Evolutionary conservation across 2,113 vertebrate genomes (phyloP).

Genomic region (Neodon shergylaensis): DNA sequence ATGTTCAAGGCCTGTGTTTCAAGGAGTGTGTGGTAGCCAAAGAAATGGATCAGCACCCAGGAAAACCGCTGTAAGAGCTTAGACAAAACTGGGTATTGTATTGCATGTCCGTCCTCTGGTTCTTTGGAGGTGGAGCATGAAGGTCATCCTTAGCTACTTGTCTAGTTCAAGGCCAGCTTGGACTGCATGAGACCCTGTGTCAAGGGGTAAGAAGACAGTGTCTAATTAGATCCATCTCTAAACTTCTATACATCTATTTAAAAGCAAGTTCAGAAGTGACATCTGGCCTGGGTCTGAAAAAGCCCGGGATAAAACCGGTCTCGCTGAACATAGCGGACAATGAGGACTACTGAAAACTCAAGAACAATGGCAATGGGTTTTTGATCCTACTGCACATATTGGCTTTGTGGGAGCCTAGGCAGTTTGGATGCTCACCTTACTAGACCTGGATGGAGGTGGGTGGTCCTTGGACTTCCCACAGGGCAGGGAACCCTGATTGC

Average conservation of each 20-base stretch:
- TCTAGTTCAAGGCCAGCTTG: not conserved
- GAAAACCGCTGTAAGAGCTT: not conserved
- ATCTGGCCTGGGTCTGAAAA: too few species aligned
- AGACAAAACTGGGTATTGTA: not conserved
- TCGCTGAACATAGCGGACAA: too few species aligned
- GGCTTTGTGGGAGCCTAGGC: too few species aligned
- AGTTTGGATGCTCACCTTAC: too few species aligned
- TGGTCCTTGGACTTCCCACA: too few species aligned
- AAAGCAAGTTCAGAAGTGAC: not conserved
- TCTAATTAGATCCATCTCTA: not conserved
- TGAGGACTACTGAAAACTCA: too few species aligned
- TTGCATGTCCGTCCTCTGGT: not conserved
- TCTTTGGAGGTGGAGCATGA: not conserved
- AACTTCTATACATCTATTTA: not conserved
- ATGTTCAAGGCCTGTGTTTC: not conserved
- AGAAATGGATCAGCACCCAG: not conserved
- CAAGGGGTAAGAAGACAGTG: not conserved
- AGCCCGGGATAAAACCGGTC: too few species aligned
- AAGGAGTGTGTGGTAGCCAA: not conserved
- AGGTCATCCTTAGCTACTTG: not conserved
- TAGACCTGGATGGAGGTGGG: too few species aligned
- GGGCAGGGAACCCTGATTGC: too few species aligned
- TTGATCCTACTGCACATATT: too few species aligned
- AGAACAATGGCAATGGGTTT: too few species aligned
- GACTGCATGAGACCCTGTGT: not conserved